Conservation (phyloP, 2,113 vertebrate genomes). For the Eulemur macaco region DNA sequence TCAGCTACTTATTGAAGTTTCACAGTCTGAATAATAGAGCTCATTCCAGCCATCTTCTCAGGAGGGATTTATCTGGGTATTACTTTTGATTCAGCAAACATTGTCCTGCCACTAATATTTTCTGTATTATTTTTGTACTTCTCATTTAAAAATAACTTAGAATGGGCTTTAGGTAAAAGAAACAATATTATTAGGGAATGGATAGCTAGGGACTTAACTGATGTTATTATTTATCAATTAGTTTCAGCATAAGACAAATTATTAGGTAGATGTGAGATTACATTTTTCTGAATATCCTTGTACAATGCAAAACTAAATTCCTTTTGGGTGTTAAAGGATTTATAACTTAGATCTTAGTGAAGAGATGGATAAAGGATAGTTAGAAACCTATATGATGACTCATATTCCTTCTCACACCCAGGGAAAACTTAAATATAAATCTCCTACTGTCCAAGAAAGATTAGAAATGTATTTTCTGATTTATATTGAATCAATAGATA, state of each 20-base stretch:
- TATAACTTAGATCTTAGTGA: background rate
- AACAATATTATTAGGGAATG: background rate
- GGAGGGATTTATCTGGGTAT: background rate
- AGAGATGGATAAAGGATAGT: background rate
- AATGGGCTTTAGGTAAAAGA: background rate
- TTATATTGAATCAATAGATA: conserved; percentile 37
- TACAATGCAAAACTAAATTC: background rate
- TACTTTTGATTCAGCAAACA: background rate
- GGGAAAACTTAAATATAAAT: background rate
- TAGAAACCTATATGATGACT: background rate
- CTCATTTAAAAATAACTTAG: background rate
- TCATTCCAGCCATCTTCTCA: background rate
- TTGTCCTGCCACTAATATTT: background rate
- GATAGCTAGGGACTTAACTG: background rate
- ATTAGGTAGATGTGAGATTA: background rate
- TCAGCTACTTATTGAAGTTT: conserved; percentile 2
- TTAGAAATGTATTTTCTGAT: conserved; percentile 22
- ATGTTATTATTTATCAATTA: background rate
- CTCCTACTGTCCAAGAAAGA: background rate
- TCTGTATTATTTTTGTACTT: background rate
- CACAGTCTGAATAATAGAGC: background rate
- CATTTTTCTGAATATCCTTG: background rate
- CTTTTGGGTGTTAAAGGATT: background rate
- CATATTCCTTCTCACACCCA: background rate
- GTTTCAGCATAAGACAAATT: background rate